Evolutionary conservation across 2,113 vertebrate species (phyloP), one percentile per base, ranked within the genome.

Genomic region (Sebastes fasciatus): DNA sequence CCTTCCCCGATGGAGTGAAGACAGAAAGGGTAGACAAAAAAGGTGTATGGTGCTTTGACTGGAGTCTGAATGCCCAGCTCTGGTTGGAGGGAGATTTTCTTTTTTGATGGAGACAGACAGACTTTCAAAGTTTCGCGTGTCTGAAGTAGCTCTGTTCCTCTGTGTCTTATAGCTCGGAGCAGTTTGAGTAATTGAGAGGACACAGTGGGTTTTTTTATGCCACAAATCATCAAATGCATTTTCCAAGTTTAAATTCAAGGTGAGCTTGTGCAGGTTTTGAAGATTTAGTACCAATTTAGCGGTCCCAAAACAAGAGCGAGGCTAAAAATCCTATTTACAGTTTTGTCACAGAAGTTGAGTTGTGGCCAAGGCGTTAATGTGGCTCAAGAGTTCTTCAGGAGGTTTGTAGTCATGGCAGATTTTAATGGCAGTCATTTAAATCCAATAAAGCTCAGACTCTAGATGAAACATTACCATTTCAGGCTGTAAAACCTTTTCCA

Each of bases 351-450:
- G 0, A 74, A 34, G 21, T 23, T 16, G 48, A 13, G 66, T 49
- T 9, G 64, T 2, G 54, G 45, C 73, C 40, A 9, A 58, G 17
- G 54, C 63, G 6, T 63, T 58, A 63, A 82, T 54, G 51, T 43
- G 43, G 49, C 45, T 23, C 40, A 34, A 69, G 52, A 70, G 74
- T 67, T 49, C 62, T 70, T 52, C 10, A 45, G 68, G 26, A 80
- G 68, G 76, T 80, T 68, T 78, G 65, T 5, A 3, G 55, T 63
- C 46, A 45, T 51, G 54, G 71, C 58, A 74, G 68, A 13, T 85
- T 72, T 83, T 74, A 84, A 83, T 66, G 77, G 74, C 42, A 72
- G 63, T 86, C 80, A 64, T 88, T 88, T 84, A 75, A 77, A 83
- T 58, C 79, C 65, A 82, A 82, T 77, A 77, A 74, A 80, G 68